phyloP scores from a whole-genome alignment of 1,140 invertebrate species.

The Musca vetustissima region DNA sequence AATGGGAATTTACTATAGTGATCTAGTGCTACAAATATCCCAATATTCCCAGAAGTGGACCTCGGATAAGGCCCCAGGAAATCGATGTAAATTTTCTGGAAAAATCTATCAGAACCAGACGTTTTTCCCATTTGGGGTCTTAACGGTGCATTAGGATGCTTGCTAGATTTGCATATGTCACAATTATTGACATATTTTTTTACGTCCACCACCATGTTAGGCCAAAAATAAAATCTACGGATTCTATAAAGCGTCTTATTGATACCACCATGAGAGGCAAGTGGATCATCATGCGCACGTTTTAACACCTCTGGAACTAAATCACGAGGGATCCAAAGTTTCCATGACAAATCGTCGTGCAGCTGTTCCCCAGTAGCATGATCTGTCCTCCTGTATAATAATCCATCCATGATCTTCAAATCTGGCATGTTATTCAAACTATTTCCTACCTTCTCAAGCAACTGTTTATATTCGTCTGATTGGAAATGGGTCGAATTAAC shows the following conservation, averaged over 20 bases:
- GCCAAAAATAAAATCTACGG: too few relatives aligned
- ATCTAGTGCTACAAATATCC: too few relatives aligned
- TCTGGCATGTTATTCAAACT: neutral
- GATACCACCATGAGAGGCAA: too few relatives aligned
- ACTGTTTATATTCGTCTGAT: neutral
- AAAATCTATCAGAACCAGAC: neutral
- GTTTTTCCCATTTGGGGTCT: neutral
- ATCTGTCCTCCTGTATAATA: neutral
- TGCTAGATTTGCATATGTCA: constrained; percentile 7
- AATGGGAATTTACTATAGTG: too few relatives aligned
- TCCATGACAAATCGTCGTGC: constrained; percentile 6
- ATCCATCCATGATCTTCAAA: neutral
- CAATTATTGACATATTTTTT: constrained; percentile 2
- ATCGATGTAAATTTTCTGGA: neutral
- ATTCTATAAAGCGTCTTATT: too few relatives aligned
- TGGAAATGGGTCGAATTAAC: too few relatives aligned
- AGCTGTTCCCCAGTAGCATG: too few relatives aligned
- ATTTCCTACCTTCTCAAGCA: neutral
- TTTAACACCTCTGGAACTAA: neutral
- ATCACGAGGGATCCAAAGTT: neutral
- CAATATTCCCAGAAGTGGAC: neutral
- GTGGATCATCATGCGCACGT: neutral
- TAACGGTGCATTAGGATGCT: constrained; percentile 10
- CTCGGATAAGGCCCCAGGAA: constrained; percentile 12
- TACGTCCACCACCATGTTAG: too few relatives aligned